Evolutionary conservation across 2,113 vertebrate species (phyloP), one percentile per base, ranked within the genome.

Genomic region (Pontoporia blainvillei): DNA sequence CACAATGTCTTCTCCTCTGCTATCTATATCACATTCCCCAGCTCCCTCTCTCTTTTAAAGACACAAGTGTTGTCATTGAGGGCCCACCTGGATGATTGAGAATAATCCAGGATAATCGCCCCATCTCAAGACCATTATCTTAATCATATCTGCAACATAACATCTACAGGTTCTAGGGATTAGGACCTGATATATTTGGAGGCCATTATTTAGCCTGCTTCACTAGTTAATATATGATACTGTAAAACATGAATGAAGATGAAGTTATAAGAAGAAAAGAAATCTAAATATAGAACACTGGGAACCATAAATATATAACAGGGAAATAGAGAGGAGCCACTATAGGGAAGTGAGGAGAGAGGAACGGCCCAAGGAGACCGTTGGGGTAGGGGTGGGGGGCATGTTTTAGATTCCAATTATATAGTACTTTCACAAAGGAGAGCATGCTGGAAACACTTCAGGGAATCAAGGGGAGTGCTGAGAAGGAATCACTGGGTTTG

Each of bases 251-350:
- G 41, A 20, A 20, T 76, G 29, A 76, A 90, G 23, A 78, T 52
- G 39, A 87, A 91, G 67, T n/a, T 73, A 67, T 54, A 25, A 87
- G 49, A 95, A 66, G 69, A 39, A 71, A 69, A 46, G 29, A 89
- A 20, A 20, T 67, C 1, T 59, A 86, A 94, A 52, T 54, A 76
- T 25, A 96, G 64, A 82, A 61, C 10, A 8, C 5, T n/a, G 25
- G 20, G 18, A 66, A 61, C 21, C 36, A 39, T 71, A 34, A 90
- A 57, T 3, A 61, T n/a, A 14, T 36, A 72, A 82, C 6, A 90
- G 75, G 8, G 67, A 91, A 54, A 25, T 61, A 88, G 67, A 87
- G 31, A 62, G 8, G 39, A 91, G 7, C 25, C 7, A 41, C 25
- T 39, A 44, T 11, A 13, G 25, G 39, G 64, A 93, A 90, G 36